Percentiles rank a stretch among this genome's conserved stretches.
Conservation (phyloP, 2,797 vertebrate genomes). For the Sebastolobus altivelis region DNA sequence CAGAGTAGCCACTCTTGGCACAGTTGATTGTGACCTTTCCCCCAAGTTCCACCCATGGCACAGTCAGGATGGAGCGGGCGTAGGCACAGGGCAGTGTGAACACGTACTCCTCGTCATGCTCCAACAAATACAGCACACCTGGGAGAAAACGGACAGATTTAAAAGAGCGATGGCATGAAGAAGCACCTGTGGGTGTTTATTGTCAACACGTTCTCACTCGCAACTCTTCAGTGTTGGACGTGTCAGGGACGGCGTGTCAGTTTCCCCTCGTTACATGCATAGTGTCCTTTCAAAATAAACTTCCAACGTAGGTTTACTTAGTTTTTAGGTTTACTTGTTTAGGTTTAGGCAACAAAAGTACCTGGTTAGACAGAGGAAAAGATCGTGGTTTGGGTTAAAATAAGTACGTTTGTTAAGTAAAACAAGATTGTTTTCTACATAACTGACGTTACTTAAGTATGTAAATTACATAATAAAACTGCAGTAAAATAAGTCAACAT, state of each 20-base stretch:
- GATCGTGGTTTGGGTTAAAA: not conserved
- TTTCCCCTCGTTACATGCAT: not conserved
- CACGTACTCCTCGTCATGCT: constrained; percentile 90
- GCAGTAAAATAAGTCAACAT: not conserved
- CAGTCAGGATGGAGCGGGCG: constrained; percentile 92
- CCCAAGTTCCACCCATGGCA: constrained; percentile 94
- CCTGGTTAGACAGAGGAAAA: not conserved
- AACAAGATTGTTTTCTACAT: not conserved
- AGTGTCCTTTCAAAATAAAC: not conserved
- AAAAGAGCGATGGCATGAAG: not conserved
- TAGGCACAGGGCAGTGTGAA: constrained; percentile 95
- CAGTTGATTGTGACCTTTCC: constrained; percentile 91
- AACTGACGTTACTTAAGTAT: not conserved
- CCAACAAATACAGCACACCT: constrained; percentile 90
- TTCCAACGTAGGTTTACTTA: too few relatives aligned
- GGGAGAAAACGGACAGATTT: not conserved
- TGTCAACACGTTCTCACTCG: not conserved
- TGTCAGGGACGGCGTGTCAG: not conserved
- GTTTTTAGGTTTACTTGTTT: not conserved
- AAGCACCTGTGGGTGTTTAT: not conserved
- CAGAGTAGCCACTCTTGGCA: constrained; percentile 89
- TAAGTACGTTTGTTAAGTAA: not conserved
- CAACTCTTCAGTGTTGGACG: not conserved
- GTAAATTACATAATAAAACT: not conserved
- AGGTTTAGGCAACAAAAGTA: not conserved